Base-by-base conservation (phyloP, 23 tunicate genomes). In the Corella eumyota region DNA sequence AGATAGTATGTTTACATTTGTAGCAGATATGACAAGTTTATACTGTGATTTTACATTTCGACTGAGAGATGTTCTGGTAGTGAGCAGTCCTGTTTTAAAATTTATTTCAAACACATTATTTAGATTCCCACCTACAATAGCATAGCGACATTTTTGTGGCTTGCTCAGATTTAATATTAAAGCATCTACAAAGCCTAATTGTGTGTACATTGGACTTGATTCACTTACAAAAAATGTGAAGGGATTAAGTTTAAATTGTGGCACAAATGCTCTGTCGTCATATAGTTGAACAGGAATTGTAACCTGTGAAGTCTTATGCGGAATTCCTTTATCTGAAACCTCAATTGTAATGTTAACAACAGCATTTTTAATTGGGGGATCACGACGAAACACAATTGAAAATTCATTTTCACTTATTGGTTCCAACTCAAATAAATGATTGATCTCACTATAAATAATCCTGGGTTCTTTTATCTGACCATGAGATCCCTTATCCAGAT, bases 261-360 rank as follows among this genome's bases (percentile, higher is more conserved):
- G 88, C 33, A 64, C 40, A 11, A 62, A 35, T 0, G 66, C 34
- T 2, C 54, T 45, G 31, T 54, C 29, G 59, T 64, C 72, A 31
- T 25, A 51, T 28, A 70, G 59, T 3, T 64, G 52, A 4, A 79
- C 45, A 17, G 25, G 36, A 7, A 79, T 24, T 1, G 45, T 56
- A 27, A 27, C 60, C 19, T 53, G 34, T 9, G 72, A 30, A 36
- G 53, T 58, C 25, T 36, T 38, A 5, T 54, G 72, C n/a, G 88
- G 88, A 0, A 13, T 20, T 29, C 88, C 88, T 6, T 44, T 47
- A 32, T 79, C 88, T 24, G 71, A 56, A 21, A 68, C 72, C 38
- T 64, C 60, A 4, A 79, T 23, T 25, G 72, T 70, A 30, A 64
- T 65, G 25, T 70, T 70, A 3, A 70, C 25, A 26, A 47, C 45